Conservation (phyloP, 1,140 invertebrate genomes). For the Drosophila pectinifera region DNA sequence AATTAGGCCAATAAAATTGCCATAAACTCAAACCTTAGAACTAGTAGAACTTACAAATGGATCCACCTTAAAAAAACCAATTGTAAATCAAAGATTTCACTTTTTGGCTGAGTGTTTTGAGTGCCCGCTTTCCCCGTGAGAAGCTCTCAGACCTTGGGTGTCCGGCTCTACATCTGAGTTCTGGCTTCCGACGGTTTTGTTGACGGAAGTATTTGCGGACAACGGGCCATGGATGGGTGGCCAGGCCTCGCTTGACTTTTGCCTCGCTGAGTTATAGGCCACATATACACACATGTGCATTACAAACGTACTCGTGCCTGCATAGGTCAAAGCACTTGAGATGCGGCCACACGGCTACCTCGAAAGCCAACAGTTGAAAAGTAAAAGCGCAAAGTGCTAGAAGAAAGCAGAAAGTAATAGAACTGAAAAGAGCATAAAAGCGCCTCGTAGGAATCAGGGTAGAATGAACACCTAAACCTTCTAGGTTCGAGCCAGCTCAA, state of each 20-base stretch:
- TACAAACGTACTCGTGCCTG: neutral
- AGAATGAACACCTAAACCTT: neutral
- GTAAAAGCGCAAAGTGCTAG: slow-evolving; percentile 17
- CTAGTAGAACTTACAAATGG: neutral
- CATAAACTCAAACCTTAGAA: too few relatives aligned
- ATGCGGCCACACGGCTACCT: neutral
- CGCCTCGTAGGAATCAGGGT: neutral
- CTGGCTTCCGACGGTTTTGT: neutral
- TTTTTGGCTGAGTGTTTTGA: neutral
- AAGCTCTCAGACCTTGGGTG: neutral
- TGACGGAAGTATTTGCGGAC: slow-evolving; percentile 27
- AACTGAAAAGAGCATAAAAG: slow-evolving; percentile 4
- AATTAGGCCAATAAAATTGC: neutral
- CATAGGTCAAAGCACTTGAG: slow-evolving; percentile 32
- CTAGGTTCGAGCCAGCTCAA: neutral
- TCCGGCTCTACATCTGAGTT: neutral
- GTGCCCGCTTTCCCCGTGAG: neutral
- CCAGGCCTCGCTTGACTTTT: slow-evolving; percentile 33
- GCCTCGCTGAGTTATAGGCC: neutral
- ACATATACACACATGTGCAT: neutral
- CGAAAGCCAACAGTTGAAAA: slow-evolving; percentile 7
- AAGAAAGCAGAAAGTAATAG: slow-evolving; percentile 20
- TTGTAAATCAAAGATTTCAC: neutral
- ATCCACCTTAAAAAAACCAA: neutral
- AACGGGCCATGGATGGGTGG: slow-evolving; percentile 11